phyloP scores from a whole-genome alignment of 1,140 invertebrate species.

The Gonioctena quinquepunctata region DNA sequence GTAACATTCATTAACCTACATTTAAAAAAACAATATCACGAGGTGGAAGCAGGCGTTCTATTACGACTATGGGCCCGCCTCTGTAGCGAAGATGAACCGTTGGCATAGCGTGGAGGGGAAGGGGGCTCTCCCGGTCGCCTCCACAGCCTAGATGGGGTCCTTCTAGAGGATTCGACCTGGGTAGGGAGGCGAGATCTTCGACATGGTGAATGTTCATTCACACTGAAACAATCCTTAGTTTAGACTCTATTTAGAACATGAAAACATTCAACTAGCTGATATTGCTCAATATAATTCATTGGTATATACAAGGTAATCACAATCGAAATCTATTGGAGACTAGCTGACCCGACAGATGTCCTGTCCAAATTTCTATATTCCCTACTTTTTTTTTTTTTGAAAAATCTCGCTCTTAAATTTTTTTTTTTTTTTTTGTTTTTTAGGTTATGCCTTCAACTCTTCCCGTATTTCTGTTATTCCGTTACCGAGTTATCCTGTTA shows the following conservation, averaged over 20 bases:
- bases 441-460: too few species aligned
- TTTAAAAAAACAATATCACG: slow-evolving; percentile 23
- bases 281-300: too few species aligned
- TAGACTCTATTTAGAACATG: neutral
- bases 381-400: too few species aligned
- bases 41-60: slow-evolving; percentile 26
- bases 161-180: slow-evolving; percentile 10
- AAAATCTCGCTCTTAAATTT: too few species aligned
- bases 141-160: slow-evolving; percentile 29
- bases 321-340: too few species aligned
- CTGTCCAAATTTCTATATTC: too few species aligned
- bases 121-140: slow-evolving; percentile 38
- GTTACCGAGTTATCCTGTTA: too few species aligned
- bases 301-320: too few species aligned
- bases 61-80: slow-evolving; percentile 32
- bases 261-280: too few species aligned
- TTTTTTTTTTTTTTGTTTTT: too few species aligned
- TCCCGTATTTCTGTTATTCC: too few species aligned
- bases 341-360: too few species aligned
- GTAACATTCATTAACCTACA: neutral
- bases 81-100: slow-evolving; percentile 20
- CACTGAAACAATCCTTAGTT: slow-evolving; percentile 34
- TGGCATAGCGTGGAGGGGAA: slow-evolving; percentile 25
- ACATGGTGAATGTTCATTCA: slow-evolving; percentile 33
- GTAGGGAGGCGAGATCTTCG: slow-evolving; percentile 27